Conservation (phyloP, 2,888 invertebrate genomes). For the Mesorhabditis spiculigera region DNA sequence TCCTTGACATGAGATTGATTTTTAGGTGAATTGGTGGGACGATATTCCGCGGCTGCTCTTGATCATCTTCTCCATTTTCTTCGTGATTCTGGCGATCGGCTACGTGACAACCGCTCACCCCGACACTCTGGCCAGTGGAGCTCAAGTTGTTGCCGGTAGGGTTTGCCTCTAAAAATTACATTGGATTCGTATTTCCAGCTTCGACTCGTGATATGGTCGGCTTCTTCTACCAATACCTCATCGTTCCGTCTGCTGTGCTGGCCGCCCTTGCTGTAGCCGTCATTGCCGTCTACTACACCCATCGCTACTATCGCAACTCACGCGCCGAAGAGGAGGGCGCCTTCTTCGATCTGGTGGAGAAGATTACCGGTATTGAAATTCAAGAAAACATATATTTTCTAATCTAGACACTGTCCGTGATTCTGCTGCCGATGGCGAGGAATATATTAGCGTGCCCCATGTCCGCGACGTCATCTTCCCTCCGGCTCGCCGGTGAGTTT, state of each 20-base stretch:
- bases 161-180: conserved; percentile 4
- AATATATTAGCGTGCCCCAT: conserved; percentile 76
- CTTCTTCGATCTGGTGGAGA: conserved; percentile 40
- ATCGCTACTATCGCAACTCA: conserved; percentile 23
- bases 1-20: not conserved
- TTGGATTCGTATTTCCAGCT: conserved; percentile 19
- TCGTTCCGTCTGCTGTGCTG: conserved; percentile 29
- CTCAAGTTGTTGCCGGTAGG: conserved; percentile 24
- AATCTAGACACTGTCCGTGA: conserved; percentile 26
- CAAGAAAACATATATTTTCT: conserved; percentile 5
- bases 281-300: conserved; percentile 26
- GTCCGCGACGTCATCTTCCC: conserved; percentile 85
- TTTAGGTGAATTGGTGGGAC: conserved; percentile 2
- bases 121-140: conserved; percentile 19
- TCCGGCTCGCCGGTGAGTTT: conserved; percentile 64
- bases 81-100: conserved; percentile 26
- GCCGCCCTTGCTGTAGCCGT: conserved; percentile 24
- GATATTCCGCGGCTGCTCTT: conserved; percentile 23
- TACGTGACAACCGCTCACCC: conserved; percentile 30
- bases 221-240: conserved; percentile 46
- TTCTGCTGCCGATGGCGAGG: conserved; percentile 23
- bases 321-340: conserved; percentile 27
- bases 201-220: conserved; percentile 27
- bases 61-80: conserved; percentile 23
- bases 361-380: conserved; percentile 32